Evolutionary conservation across 2,797 vertebrate genomes (phyloP).

Genomic region (Coregonus ussuriensis): DNA sequence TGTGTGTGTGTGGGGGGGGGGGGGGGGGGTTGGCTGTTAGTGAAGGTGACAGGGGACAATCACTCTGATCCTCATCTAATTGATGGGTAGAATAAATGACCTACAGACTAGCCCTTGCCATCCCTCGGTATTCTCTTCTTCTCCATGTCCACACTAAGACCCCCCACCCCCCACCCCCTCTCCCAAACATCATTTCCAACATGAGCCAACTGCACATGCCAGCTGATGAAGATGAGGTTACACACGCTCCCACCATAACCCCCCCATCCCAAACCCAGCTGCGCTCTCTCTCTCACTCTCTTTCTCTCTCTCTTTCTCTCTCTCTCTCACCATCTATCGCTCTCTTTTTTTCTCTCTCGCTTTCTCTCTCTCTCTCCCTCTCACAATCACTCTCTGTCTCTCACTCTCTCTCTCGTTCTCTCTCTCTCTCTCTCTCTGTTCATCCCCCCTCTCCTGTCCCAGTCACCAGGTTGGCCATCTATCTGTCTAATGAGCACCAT

Average conservation of each 20-base stretch:
- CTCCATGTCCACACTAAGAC: neutral
- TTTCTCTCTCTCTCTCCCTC: no score
- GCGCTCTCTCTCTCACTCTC: no score
- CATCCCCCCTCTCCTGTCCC: conserved; percentile 19
- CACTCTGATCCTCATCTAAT: conserved; percentile 76
- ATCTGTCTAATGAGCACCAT: conserved; percentile 88
- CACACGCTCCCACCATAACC: conserved; percentile 61
- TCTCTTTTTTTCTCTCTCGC: no score
- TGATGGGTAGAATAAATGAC: conserved; percentile 72
- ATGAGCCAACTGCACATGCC: conserved; percentile 3
- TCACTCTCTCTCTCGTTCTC: no score
- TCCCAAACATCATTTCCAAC: conserved; percentile 15
- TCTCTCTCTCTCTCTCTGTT: no score
- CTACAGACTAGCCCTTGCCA: conserved; percentile 44
- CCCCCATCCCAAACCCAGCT: conserved; percentile 19
- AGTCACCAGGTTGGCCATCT: conserved; percentile 77
- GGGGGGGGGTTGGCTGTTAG: no score
- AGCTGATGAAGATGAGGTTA: conserved; percentile 27
- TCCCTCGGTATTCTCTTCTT: conserved; percentile 2
- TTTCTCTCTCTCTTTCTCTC: no score
- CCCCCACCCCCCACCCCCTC: neutral
- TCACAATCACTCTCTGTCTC: no score
- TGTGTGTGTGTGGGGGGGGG: no score
- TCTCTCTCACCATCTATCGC: no score
- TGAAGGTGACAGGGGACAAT: conserved; percentile 52